Percentiles rank a stretch among this genome's conserved stretches.
These are phyloP conservation scores for Clepsis dumicolana DNA, from an alignment of 2,888 invertebrate species.

Conservation along the genomic window DNA sequence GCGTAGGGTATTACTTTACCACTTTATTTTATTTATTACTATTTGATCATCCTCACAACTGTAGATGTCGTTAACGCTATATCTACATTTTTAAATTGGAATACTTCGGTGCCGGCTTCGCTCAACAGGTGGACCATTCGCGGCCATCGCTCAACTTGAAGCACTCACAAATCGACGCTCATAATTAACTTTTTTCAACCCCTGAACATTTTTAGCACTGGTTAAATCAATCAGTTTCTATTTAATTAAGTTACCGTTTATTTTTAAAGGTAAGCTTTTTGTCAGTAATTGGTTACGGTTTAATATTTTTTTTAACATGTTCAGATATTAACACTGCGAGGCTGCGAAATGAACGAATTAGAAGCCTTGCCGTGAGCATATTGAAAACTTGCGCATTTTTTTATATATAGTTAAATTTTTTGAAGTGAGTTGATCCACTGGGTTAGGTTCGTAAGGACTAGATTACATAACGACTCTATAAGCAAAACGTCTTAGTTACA, in stretches of 20 bases:
- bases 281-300: neutral
- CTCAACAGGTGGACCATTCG: constrained; percentile 37
- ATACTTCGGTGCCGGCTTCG: neutral
- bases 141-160: constrained; percentile 23
- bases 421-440: too few species aligned
- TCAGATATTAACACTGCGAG: too few species aligned
- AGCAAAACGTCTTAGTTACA: too few species aligned
- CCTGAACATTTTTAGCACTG: constrained; percentile 1
- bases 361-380: too few species aligned
- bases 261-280: neutral
- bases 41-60: neutral
- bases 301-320: neutral
- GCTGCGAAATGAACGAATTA: too few species aligned
- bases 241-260: neutral
- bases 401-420: too few species aligned
- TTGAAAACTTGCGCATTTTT: too few species aligned
- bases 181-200: constrained; percentile 8
- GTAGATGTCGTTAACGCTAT: neutral
- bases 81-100: neutral
- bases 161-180: constrained; percentile 22
- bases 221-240: constrained; percentile 28
- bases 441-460: too few species aligned
- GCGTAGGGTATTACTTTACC: too few species aligned
- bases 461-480: too few species aligned
- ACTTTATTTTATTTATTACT: neutral